Percentiles rank a stretch among this genome's conserved stretches.
Conservation (phyloP, 2,888 invertebrate species). For the Charanyca ferruginea region DNA sequence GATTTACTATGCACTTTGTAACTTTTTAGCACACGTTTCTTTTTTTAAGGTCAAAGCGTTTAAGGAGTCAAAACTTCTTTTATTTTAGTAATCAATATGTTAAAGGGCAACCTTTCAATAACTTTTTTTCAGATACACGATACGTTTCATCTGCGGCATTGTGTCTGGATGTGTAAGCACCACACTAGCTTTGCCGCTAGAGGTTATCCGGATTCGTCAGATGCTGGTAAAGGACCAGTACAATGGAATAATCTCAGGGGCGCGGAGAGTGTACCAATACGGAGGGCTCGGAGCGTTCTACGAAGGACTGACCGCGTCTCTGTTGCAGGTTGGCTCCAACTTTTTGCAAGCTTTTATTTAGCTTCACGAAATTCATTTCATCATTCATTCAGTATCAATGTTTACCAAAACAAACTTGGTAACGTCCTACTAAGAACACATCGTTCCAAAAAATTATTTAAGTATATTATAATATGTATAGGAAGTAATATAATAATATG, state of each 20-base stretch:
- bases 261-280: slow-evolving; percentile 75
- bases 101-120: too few species aligned
- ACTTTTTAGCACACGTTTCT: too few species aligned
- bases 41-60: too few species aligned
- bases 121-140: slow-evolving; percentile 15
- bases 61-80: too few species aligned
- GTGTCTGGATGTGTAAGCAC: slow-evolving; percentile 78
- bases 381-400: too few species aligned
- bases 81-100: too few species aligned
- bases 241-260: slow-evolving; percentile 76
- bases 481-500: too few species aligned
- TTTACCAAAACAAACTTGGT: too few species aligned
- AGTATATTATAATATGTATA: too few species aligned
- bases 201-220: slow-evolving; percentile 84
- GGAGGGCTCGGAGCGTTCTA: slow-evolving; percentile 83
- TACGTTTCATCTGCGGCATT: slow-evolving; percentile 75
- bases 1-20: too few species aligned
- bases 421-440: too few species aligned
- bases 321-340: slow-evolving; percentile 75
- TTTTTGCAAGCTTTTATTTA: background rate
- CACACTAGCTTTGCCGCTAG: slow-evolving; percentile 77
- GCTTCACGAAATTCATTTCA: background rate
- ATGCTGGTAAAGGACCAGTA: slow-evolving; percentile 84
- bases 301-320: slow-evolving; percentile 80
- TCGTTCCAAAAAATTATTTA: too few species aligned